Base-by-base conservation (phyloP, 2,888 invertebrate species). In the Tortricodes alternella region DNA sequence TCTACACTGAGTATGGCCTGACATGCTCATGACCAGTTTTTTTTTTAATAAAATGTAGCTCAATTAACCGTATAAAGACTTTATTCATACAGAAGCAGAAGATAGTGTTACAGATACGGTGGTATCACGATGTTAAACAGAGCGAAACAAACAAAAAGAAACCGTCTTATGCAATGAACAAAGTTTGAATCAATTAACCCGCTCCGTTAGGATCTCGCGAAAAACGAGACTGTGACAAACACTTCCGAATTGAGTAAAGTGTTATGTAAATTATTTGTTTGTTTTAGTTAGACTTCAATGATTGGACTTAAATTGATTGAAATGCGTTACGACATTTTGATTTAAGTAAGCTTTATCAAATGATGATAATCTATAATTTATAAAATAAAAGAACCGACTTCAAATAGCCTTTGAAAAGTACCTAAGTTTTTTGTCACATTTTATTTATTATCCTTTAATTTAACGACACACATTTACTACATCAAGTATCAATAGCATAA, bases 131-230 rank as follows among this genome's bases (percentile, higher is more conserved):
- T 13, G 37, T 9, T 21, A 32, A 60, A 53, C 55, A 62, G 62
- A 64, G 63, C 62, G 32, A 9, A 39, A 53, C 60, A 53, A 62
- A 61, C 52, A 58, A 62, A 63, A 60, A 13, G 59, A 48, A 48
- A 60, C 60, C 39, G 48, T 43, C 46, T 63, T 61, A 61, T 41
- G 60, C 23, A 62, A 71, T 24, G 4, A 38, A 38, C 50, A 58
- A 38, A 56, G 43, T 66, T 61, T 58, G 71, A 62, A 63, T 71
- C 56, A 50, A 56, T 56, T 56, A 56, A 50, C 41, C 32, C 18
- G 50, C 34, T 53, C 53, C 48, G 53, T 41, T 53, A 48, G 39
- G 23, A 53, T 53, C 39, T n/a, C n/a, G 29, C 49, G 34, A 37
- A 50, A 55, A 49, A 37, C 24, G 27, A 29, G 23, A 49, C 56